These are phyloP conservation scores for Pagrus major DNA, from an alignment of 2,113 vertebrate species.

Conservation along the genomic window DNA sequence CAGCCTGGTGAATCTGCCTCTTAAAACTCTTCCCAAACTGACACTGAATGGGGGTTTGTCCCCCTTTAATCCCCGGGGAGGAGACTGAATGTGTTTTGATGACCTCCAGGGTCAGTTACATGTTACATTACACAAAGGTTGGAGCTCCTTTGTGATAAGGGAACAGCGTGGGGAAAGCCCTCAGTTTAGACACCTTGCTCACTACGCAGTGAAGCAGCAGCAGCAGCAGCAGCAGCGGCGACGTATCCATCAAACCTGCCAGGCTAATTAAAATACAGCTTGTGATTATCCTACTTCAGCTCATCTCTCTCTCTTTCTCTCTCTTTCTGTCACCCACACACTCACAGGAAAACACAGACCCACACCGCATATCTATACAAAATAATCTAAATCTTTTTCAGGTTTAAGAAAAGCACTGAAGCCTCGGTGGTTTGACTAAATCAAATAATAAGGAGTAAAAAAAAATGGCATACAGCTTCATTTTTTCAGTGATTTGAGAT, in stretches of 20 bases:
- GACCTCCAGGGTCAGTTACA: constrained; percentile 77
- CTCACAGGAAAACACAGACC: constrained; percentile 34
- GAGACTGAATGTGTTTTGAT: constrained; percentile 70
- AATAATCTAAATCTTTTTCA: constrained; percentile 30
- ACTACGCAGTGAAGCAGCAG: constrained; percentile 36
- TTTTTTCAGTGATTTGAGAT: neutral
- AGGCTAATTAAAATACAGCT: constrained; percentile 78
- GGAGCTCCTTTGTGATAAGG: constrained; percentile 64
- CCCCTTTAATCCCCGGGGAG: constrained; percentile 67
- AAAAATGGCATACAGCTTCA: neutral
- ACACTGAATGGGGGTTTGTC: constrained; percentile 50
- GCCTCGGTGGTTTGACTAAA: constrained; percentile 8
- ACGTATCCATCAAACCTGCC: constrained; percentile 71
- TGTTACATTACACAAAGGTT: constrained; percentile 79
- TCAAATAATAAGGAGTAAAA: constrained; percentile 11
- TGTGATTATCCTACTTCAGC: constrained; percentile 71
- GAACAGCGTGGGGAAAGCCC: constrained; percentile 49
- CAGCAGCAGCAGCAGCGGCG: constrained; percentile 49
- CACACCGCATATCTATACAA: constrained; percentile 26
- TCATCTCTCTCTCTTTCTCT: constrained; percentile 40
- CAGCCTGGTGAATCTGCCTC: constrained; percentile 16
- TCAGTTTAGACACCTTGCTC: constrained; percentile 60
- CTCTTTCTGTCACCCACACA: constrained; percentile 49
- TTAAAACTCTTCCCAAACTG: constrained; percentile 53
- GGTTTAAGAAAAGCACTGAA: constrained; percentile 1